These are phyloP conservation scores for Barnardius zonarius DNA, from an alignment of 2,113 vertebrate genomes.

Conservation along the genomic window DNA sequence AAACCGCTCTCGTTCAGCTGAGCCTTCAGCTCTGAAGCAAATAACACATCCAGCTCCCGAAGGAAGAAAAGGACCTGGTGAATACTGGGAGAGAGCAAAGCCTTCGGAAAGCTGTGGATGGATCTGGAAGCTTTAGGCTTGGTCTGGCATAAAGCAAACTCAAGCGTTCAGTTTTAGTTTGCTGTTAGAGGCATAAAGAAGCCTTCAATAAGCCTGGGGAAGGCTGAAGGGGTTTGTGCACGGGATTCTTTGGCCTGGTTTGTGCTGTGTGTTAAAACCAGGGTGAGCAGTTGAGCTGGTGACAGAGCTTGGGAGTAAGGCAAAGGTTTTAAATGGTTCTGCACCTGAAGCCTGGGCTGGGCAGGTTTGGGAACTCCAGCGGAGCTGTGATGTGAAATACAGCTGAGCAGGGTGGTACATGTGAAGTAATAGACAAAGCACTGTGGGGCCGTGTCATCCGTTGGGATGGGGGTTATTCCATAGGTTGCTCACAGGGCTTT, in stretches of 20 bases:
- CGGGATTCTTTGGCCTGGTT: background rate
- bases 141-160: background rate
- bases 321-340: no score
- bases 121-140: background rate
- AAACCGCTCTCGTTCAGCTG: background rate
- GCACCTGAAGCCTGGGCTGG: background rate
- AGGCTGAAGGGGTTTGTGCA: background rate
- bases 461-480: background rate
- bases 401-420: accelerated
- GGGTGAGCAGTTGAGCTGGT: background rate
- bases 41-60: background rate
- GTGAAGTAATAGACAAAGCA: background rate
- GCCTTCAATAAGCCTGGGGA: background rate
- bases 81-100: background rate
- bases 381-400: no score
- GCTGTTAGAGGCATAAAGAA: background rate
- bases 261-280: background rate
- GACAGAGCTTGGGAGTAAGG: background rate
- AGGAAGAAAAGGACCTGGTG: background rate
- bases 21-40: background rate
- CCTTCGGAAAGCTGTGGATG: background rate
- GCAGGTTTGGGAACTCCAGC: background rate
- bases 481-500: accelerated
- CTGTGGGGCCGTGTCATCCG: no score
- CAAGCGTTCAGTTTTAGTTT: background rate